Base-by-base conservation (phyloP, 2,113 vertebrate genomes). In the Heterocephalus glaber region DNA sequence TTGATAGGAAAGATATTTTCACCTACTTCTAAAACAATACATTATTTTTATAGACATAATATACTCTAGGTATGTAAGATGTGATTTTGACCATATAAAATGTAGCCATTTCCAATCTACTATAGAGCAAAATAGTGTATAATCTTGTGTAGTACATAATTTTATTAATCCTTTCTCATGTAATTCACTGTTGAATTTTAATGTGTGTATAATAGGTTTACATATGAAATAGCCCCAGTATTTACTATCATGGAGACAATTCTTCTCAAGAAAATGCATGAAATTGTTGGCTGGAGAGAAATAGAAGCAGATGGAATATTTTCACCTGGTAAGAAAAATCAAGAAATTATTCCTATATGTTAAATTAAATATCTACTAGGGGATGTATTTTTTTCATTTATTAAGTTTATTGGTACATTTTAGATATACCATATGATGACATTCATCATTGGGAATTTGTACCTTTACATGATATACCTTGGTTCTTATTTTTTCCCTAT, bases 261-360 rank as follows among this genome's bases (percentile, higher is more conserved):
- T 70, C 87, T 99, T 87, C 97, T 99, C 49, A 98, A 97, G 83
- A 99, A 99, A 98, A 99, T 98, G 98, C 94, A 95, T 44, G 93
- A 97, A 97, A 98, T 99, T 13, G 95, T 99, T 92, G 98, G 97
- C 81, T 99, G 97, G 97, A 82, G 52, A 72, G 94, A 98, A 47
- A 95, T 94, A 77, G 98, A 98, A 96, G 97, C 97, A 90, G 98
- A 98, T 77, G 98, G 98, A 9, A 96, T 99, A 81, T 99, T 99
- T 98, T 99, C 95, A 97, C 97, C 98, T 96, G 98, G 97, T 98
- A 95, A 80, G 79, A 80, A 95, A 47, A 74, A 85, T 47, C 28
- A 88, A 79, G 47, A 84, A 7, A 68, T 85, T 3, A 72, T 92
- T 84, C 81, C 54, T 88, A 30, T 66, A 54, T 47, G 11, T 35